phyloP scores from a whole-genome alignment of 2,888 invertebrate genomes.

The Acanthococcus lagerstroemiae region DNA sequence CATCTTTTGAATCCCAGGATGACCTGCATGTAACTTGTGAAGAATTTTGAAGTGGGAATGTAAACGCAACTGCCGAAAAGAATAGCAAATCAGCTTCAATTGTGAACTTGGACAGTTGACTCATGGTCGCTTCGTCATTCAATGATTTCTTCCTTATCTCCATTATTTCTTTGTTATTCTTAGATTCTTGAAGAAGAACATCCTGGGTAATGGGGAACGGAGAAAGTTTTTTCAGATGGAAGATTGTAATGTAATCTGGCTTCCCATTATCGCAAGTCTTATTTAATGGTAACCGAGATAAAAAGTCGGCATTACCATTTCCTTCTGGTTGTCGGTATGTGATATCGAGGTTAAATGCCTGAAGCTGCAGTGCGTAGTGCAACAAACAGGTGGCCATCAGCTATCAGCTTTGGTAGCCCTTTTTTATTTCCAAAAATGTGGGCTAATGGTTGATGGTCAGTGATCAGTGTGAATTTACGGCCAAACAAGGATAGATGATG shows the following conservation, averaged over 20 bases:
- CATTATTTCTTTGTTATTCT: too few species aligned
- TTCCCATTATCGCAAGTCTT: neutral
- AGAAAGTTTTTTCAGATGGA: slow-evolving; percentile 10
- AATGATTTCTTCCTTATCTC: too few species aligned
- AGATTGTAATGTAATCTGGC: neutral
- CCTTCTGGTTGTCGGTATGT: neutral
- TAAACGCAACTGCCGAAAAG: neutral
- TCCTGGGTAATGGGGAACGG: neutral
- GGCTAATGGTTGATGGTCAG: neutral
- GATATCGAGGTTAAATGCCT: neutral
- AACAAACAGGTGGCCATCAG: slow-evolving; percentile 28
- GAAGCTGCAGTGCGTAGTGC: slow-evolving; percentile 32
- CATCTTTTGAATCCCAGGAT: neutral
- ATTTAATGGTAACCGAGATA: neutral
- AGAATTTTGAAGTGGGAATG: neutral
- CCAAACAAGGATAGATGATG: neutral
- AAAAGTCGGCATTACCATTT: too few species aligned
- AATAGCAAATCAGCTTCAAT: too few species aligned
- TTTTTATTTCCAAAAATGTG: slow-evolving; percentile 1
- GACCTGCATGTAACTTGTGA: neutral
- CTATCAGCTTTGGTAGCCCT: slow-evolving; percentile 21
- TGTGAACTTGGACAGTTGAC: too few species aligned
- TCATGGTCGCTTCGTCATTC: too few species aligned
- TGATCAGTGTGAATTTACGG: neutral
- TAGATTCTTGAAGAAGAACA: too few species aligned